Evolutionary conservation across 2,888 invertebrate genomes (phyloP).

Genomic region (Calameuta pallipes): DNA sequence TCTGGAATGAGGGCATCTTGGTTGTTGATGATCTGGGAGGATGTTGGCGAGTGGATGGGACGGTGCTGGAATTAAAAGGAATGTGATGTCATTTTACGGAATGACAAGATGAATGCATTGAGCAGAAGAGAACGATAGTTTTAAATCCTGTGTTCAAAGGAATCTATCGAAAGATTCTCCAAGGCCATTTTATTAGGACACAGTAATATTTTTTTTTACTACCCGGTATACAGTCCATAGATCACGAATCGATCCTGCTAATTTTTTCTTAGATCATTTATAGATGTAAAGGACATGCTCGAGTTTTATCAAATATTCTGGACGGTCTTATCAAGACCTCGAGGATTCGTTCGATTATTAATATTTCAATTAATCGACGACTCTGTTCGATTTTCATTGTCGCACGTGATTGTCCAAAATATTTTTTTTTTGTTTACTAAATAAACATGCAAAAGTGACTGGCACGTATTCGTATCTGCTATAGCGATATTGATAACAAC

Average conservation of each 20-base stretch:
- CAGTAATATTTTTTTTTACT: not conserved
- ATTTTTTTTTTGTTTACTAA: not conserved
- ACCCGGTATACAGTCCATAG: not conserved
- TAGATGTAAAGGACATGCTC: not conserved
- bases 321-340: not conserved
- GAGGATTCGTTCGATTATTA: not conserved
- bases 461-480: not conserved
- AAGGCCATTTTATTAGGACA: constrained; percentile 1
- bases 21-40: too few relatives aligned
- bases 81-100: too few relatives aligned
- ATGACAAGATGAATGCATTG: constrained; percentile 4
- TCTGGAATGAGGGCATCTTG: too few relatives aligned
- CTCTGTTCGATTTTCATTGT: not conserved
- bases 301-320: not conserved
- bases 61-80: not conserved
- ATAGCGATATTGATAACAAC: not conserved
- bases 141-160: constrained; percentile 63
- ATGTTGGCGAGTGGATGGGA: too few relatives aligned
- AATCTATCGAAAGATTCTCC: constrained; percentile 43
- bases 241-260: not conserved
- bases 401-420: not conserved
- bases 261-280: not conserved
- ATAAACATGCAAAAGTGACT: not conserved
- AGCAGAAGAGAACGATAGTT: constrained; percentile 29
- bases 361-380: not conserved